phyloP scores from a whole-genome alignment of 2,797 vertebrate genomes.

The Thamnophis elegans region DNA sequence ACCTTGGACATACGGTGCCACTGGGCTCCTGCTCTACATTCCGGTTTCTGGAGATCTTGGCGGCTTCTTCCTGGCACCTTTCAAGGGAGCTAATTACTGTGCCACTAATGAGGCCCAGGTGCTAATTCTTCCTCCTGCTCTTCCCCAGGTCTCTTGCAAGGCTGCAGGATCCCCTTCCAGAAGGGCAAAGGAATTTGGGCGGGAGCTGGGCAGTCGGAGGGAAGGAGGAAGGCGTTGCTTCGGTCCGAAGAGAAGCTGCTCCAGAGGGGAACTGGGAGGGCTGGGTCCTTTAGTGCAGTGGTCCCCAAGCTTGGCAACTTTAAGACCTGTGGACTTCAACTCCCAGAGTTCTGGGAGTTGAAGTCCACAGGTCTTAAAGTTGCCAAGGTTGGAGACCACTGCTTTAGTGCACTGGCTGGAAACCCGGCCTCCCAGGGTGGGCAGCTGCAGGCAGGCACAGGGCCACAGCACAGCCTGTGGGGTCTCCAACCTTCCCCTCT shows the following conservation, averaged over 20 bases:
- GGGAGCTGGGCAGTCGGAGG: neutral
- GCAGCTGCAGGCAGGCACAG: neutral
- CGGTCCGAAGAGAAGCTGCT: neutral
- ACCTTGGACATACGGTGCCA: neutral
- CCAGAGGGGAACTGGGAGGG: neutral
- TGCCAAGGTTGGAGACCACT: too few species aligned
- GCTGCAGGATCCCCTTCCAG: neutral
- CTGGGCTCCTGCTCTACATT: neutral
- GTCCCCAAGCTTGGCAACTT: too few species aligned
- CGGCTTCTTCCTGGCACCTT: slow-evolving; percentile 18
- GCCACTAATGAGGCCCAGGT: slow-evolving; percentile 60
- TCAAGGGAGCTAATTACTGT: slow-evolving; percentile 49
- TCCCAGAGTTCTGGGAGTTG: too few species aligned
- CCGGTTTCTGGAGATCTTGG: neutral
- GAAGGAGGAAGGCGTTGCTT: neutral
- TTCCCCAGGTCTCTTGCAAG: slow-evolving; percentile 42
- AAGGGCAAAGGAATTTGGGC: neutral
- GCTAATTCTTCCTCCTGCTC: slow-evolving; percentile 43
- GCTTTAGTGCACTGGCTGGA: neutral
- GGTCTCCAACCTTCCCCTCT: neutral
- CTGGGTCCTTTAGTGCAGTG: neutral
- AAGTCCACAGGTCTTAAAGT: too few species aligned
- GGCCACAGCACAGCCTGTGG: neutral
- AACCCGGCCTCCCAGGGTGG: neutral
- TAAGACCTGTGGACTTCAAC: too few species aligned